Base-by-base conservation (phyloP, 2,888 invertebrate genomes). In the Erebia epiphron region DNA sequence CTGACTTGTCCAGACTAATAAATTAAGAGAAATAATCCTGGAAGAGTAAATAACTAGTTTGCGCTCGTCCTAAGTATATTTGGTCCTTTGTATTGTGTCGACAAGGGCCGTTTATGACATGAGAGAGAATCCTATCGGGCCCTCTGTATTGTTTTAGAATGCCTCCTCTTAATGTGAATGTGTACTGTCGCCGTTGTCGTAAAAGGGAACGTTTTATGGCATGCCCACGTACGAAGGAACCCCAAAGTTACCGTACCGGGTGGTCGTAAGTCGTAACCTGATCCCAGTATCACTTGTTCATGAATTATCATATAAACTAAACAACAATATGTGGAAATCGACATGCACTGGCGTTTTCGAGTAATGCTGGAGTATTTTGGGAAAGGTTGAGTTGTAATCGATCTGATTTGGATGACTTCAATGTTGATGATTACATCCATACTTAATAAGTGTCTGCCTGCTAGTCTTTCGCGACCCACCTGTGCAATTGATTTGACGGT, bases 191-290 rank as follows among this genome's bases (percentile, higher is more conserved):
- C 80, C 82, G 83, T 83, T 81, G 85, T 86, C 88, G 85, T 90
- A 87, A 89, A 89, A 86, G 83, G 84, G 82, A 79, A 82, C 82
- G 84, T 86, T 90, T 88, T 88, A 89, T 84, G 83, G 82, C 82
- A 75, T 77, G 79, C 79, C 77, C 79, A 80, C 77, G 76, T 75
- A 74, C 76, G 77, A 74, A 74, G 79, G 81, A 80, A 80, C 78
- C 83, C 80, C 81, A 82, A 76, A 77, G 79, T 80, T 80, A 79
- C 82, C 79, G 82, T 76, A 76, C 82, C 82, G 86, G 85, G 84
- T 85, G 87, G 85, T 86, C 90, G 85, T 86, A 84, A 86, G 85
- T 86, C 90, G 85, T 86, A 84, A 86, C 84, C 81, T 80, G 82
- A 79, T 82, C 84, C 85, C 85, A 82, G 78, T 76, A 76, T 78